phyloP scores from a whole-genome alignment of 2,113 vertebrate species.

The Alethe diademata region DNA sequence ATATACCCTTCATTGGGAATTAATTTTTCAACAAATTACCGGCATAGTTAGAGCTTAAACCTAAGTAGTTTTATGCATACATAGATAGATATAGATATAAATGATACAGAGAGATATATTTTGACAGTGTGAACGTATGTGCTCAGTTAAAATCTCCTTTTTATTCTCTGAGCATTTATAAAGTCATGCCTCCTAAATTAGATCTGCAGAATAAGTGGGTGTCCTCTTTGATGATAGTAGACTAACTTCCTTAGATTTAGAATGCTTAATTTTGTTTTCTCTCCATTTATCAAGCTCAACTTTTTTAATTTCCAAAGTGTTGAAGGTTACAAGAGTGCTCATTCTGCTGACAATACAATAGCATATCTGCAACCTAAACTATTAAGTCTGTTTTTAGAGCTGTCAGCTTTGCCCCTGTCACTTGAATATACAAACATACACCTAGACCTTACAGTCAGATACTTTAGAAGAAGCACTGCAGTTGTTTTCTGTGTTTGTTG shows the following conservation, averaged over 20 bases:
- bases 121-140: background rate
- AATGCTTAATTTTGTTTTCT: background rate
- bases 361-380: background rate
- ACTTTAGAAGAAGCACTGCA: background rate
- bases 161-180: background rate
- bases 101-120: background rate
- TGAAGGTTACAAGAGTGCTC: constrained; percentile 21
- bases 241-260: background rate
- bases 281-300: background rate
- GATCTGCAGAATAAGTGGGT: background rate
- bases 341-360: background rate
- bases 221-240: background rate
- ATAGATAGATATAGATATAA: too few relatives aligned
- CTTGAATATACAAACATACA: background rate
- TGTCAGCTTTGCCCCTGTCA: background rate
- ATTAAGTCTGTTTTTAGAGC: background rate
- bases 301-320: background rate
- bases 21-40: background rate
- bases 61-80: background rate
- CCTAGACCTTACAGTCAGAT: background rate
- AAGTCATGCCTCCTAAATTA: background rate
- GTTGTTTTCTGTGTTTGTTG: background rate
- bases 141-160: background rate
- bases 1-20: background rate
- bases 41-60: background rate